Conservation (phyloP, 2,797 vertebrate genomes). For the Sciaenops ocellatus region DNA sequence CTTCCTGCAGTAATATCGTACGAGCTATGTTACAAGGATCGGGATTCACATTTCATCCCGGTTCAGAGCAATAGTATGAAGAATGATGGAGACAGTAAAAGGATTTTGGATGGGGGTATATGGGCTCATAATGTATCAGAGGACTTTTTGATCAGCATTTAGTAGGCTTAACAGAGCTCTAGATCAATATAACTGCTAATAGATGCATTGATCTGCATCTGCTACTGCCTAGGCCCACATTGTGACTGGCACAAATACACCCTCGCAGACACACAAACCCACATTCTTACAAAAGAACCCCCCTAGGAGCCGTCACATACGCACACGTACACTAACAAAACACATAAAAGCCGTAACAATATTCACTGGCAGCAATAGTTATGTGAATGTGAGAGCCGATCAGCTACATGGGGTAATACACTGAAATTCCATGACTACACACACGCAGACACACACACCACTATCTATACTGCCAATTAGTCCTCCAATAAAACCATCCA, state of each 20-base stretch:
- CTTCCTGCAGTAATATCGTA: constrained; percentile 57
- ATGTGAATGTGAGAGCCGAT: constrained; percentile 21
- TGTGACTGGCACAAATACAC: constrained; percentile 26
- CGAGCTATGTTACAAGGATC: constrained; percentile 39
- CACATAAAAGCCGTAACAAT: constrained; percentile 24
- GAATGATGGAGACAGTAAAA: constrained; percentile 68
- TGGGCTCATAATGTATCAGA: constrained; percentile 68
- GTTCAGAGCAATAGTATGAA: constrained; percentile 43
- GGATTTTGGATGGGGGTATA: constrained; percentile 42
- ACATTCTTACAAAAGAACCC: constrained; percentile 14
- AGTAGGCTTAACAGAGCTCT: constrained; percentile 67
- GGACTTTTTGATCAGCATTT: constrained; percentile 75
- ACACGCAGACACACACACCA: constrained; percentile 3
- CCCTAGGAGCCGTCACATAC: neutral
- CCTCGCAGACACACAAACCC: constrained; percentile 24
- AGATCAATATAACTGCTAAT: constrained; percentile 77
- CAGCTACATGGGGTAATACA: constrained; percentile 14
- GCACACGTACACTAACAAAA: constrained; percentile 5
- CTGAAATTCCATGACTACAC: constrained; percentile 27
- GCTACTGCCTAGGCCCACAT: constrained; percentile 29
- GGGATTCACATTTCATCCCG: constrained; percentile 52
- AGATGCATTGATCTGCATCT: constrained; percentile 76
- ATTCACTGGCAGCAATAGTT: constrained; percentile 17
- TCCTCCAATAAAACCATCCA: constrained; percentile 62
- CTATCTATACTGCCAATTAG: constrained; percentile 74